phyloP scores from a whole-genome alignment of 2,888 invertebrate genomes.

The Acronicta psi region DNA sequence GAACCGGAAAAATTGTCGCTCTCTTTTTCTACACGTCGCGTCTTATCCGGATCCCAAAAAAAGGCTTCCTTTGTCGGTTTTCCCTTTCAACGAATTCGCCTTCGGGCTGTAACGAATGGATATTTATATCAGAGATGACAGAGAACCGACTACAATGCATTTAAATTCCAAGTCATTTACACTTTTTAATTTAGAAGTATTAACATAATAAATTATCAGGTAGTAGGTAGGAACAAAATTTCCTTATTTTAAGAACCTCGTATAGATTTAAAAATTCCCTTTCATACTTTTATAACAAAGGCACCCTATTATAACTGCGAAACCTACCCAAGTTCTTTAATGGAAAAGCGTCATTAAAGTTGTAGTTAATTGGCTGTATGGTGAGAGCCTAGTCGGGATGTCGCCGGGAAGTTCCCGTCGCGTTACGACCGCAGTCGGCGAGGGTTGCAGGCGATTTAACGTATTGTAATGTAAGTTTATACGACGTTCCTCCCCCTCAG shows the following conservation, averaged over 20 bases:
- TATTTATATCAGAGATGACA: slow-evolving; percentile 68
- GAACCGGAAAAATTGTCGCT: slow-evolving; percentile 88
- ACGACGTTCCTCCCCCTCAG: slow-evolving; percentile 66
- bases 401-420: slow-evolving; percentile 65
- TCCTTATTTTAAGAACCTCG: slow-evolving; percentile 17
- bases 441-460: slow-evolving; percentile 79
- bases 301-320: slow-evolving; percentile 54
- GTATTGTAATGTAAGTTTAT: slow-evolving; percentile 79
- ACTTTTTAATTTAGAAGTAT: slow-evolving; percentile 14
- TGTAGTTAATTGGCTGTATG: slow-evolving; percentile 77
- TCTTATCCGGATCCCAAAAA: slow-evolving; percentile 77
- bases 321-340: slow-evolving; percentile 66
- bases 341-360: slow-evolving; percentile 77
- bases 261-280: slow-evolving; percentile 45
- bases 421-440: slow-evolving; percentile 71
- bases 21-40: slow-evolving; percentile 83
- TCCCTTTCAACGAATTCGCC: slow-evolving; percentile 74
- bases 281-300: slow-evolving; percentile 55
- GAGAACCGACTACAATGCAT: slow-evolving; percentile 43
- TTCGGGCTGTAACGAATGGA: slow-evolving; percentile 69
- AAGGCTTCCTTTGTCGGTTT: slow-evolving; percentile 78
- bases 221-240: slow-evolving; percentile 1
- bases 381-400: slow-evolving; percentile 69
- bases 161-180: slow-evolving; percentile 51
- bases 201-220: neutral